Evolutionary conservation across 2,888 invertebrate genomes (phyloP).

Genomic region (Dione juno): DNA sequence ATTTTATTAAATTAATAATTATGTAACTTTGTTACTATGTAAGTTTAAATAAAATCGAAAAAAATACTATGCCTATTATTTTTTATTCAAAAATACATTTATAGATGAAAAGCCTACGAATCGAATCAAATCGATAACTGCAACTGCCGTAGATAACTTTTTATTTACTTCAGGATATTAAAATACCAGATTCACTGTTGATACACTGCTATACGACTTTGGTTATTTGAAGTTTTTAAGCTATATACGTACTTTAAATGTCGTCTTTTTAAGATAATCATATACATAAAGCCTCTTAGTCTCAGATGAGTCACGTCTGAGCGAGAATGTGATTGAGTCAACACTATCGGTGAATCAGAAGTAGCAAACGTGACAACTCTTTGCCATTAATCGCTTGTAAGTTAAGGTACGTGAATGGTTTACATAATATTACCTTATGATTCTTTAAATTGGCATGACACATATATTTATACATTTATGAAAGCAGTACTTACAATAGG

Average conservation of each 20-base stretch:
- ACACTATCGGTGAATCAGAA: slow-evolving; percentile 44
- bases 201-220: too few relatives aligned
- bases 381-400: slow-evolving; percentile 32
- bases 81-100: too few relatives aligned
- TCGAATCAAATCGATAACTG: too few relatives aligned
- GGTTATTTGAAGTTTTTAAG: background rate
- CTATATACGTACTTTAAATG: background rate
- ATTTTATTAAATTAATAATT: background rate
- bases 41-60: too few relatives aligned
- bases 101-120: too few relatives aligned
- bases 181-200: too few relatives aligned
- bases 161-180: too few relatives aligned
- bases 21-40: too few relatives aligned
- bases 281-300: slow-evolving; percentile 27
- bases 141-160: too few relatives aligned
- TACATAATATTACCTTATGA: slow-evolving; percentile 27
- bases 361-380: slow-evolving; percentile 34
- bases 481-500: background rate
- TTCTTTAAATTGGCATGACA: background rate
- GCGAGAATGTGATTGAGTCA: slow-evolving; percentile 40
- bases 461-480: background rate
- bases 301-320: slow-evolving; percentile 40
- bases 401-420: slow-evolving; percentile 28
- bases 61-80: too few relatives aligned
- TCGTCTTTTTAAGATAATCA: slow-evolving; percentile 7